Base-by-base conservation (phyloP, 2,888 invertebrate genomes). In the Gasteruption jaculator region DNA sequence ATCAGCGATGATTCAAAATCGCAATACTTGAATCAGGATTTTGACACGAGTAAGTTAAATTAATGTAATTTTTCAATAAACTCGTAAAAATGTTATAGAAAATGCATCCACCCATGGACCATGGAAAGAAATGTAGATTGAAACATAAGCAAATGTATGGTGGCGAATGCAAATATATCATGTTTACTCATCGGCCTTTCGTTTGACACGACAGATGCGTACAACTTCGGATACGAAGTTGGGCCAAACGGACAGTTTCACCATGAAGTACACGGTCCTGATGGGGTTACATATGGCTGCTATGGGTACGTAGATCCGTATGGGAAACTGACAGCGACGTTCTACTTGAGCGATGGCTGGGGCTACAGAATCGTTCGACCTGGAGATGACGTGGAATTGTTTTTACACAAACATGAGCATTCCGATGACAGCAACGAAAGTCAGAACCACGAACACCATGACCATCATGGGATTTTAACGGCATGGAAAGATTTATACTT, bases 211-310 rank as follows among this genome's bases (percentile, higher is more conserved):
- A 30, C 60, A 85, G 86, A 76, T 68, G 78, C 82, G 48, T 86
- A 86, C 64, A 82, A 82, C 60, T 87, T 85, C 64, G 86, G 86
- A 45, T 87, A 86, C 65, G 85, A 86, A 63, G 80, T 86, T 38
- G 83, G 81, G 41, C 82, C 83, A 3, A 80, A 81, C 58, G 65
- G 65, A 6, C 86, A 86, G 71, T 87, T 86, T 64, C 86, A 86
- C 65, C 86, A 86, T 61, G 86, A 87, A 71, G 81, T 77, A 44
- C 79, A 82, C 41, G 86, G 85, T 4, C 82, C 84, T 0, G 86
- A 86, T 57, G 83, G 83, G 14, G 82, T 86, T 12, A 86, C 86
- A 1, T 86, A 86, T 57, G 87, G 87, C 50, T 87, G 87, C 65
- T 87, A 86, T 56, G 87, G 87, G 19, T 83, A 83, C 67, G 77